Percentiles rank a stretch among this genome's conserved stretches.
Conservation (phyloP, 2,113 vertebrate genomes). For the Hystrix brachyura region DNA sequence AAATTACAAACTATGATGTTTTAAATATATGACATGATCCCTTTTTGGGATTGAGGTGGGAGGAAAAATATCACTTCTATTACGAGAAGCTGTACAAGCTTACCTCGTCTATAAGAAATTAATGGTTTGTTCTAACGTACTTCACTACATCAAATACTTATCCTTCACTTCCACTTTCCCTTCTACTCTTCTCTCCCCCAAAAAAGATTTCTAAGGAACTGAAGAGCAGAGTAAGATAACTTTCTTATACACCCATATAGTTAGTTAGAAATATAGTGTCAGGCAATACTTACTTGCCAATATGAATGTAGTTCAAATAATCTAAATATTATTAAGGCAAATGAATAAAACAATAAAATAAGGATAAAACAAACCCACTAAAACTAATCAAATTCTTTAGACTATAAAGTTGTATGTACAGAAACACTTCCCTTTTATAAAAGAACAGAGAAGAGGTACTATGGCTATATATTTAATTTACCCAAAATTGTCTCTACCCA, state of each 20-base stretch:
- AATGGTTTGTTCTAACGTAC: neutral
- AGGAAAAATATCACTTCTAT: neutral
- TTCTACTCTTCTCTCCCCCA: neutral
- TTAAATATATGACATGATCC: neutral
- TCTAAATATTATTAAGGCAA: conserved; percentile 42
- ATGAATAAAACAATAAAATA: conserved; percentile 45
- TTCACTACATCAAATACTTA: conserved; percentile 12
- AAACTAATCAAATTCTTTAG: conserved; percentile 36
- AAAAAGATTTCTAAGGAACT: conserved; percentile 26
- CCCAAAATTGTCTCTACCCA: neutral
- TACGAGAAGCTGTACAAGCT: neutral
- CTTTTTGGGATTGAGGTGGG: neutral
- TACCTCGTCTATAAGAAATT: conserved; percentile 22
- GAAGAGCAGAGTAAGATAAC: neutral
- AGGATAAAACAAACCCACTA: conserved; percentile 22
- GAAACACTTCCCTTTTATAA: neutral
- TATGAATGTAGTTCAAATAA: neutral
- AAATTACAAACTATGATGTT: neutral
- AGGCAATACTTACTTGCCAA: conserved; percentile 32
- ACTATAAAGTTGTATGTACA: neutral
- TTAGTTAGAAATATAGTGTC: conserved; percentile 1
- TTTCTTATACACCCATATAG: neutral
- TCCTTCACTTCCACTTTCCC: neutral
- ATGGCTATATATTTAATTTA: neutral
- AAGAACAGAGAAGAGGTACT: neutral